Conservation (phyloP, 35 echinoderm and acorn worm genomes). For the Apostichopus californicus region DNA sequence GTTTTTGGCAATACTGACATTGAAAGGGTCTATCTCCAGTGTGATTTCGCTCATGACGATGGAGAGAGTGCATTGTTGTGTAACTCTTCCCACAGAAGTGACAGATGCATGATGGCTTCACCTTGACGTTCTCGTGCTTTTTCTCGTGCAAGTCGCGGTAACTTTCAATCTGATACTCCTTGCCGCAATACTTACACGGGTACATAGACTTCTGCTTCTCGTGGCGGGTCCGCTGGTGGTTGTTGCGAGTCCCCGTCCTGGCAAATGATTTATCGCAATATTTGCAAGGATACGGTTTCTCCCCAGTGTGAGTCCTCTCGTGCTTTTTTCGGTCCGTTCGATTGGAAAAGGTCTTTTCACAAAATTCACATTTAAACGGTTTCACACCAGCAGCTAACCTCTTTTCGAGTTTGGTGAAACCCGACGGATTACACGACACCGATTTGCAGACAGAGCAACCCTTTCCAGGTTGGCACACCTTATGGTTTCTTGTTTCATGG, state of each 20-base stretch:
- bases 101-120: background rate
- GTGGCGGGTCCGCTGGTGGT: background rate
- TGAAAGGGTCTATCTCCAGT: conserved; percentile 22
- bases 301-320: background rate
- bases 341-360: background rate
- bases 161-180: background rate
- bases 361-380: background rate
- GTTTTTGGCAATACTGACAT: background rate
- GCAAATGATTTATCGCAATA: background rate
- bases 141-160: background rate
- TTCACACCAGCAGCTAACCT: background rate
- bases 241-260: background rate
- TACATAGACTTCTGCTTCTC: background rate
- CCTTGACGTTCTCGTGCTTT: background rate
- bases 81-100: background rate
- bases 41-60: background rate
- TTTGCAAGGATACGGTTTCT: background rate
- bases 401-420: background rate
- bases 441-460: background rate
- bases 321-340: background rate
- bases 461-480: background rate
- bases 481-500: background rate
- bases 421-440: background rate
- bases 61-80: background rate
- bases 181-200: background rate